Conservation (phyloP, 2,888 invertebrate genomes). For the Harpalus rufipes region DNA sequence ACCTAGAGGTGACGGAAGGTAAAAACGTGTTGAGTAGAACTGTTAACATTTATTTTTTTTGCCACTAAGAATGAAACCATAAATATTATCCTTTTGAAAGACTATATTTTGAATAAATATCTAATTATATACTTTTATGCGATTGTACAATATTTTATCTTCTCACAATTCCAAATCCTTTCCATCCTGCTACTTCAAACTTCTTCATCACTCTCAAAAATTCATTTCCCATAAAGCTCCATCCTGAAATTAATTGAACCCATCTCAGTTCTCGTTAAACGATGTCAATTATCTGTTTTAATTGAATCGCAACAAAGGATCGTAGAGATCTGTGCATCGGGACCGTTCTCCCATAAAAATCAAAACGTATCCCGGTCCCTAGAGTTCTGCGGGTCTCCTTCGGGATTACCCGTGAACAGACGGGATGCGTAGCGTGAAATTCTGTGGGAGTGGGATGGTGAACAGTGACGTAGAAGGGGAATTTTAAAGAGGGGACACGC, state of each 20-base stretch:
- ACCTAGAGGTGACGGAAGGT: too few relatives aligned
- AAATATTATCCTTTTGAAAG: too few relatives aligned
- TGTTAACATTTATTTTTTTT: too few relatives aligned
- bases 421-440: slow-evolving; percentile 37
- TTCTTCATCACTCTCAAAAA: neutral
- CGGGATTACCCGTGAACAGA: slow-evolving; percentile 23
- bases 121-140: too few relatives aligned
- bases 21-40: too few relatives aligned
- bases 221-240: slow-evolving; percentile 30
- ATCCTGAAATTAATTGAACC: slow-evolving; percentile 24
- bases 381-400: slow-evolving; percentile 18
- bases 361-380: slow-evolving; percentile 56
- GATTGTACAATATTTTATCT: too few relatives aligned
- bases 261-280: slow-evolving; percentile 36
- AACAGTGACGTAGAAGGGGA: slow-evolving; percentile 5
- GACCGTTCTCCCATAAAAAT: slow-evolving; percentile 64
- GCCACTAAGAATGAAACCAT: too few relatives aligned
- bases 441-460: slow-evolving; percentile 38
- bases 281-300: slow-evolving; percentile 61
- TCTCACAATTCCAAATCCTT: too few relatives aligned
- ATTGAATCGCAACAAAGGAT: slow-evolving; percentile 58
- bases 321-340: slow-evolving; percentile 3
- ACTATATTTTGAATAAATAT: too few relatives aligned
- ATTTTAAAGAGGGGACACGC: neutral
- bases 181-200: too few relatives aligned